phyloP scores from a whole-genome alignment of 1,140 invertebrate genomes.

The Brachionus paranguensis region DNA sequence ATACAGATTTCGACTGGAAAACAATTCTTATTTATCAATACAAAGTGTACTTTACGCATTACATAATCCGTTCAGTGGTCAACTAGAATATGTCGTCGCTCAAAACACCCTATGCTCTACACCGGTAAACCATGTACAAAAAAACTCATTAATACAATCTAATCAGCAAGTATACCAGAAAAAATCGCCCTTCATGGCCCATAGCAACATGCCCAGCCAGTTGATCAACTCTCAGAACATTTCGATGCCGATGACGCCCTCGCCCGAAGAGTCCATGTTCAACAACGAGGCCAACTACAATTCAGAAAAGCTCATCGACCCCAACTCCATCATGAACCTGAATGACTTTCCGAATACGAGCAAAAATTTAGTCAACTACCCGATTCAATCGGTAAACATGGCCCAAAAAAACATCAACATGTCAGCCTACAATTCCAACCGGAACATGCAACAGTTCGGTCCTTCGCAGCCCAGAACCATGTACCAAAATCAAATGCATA shows the following conservation, averaged over 20 bases:
- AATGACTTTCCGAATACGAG: slow-evolving; percentile 5
- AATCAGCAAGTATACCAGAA: neutral
- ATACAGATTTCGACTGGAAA: slow-evolving; percentile 19
- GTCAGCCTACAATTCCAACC: neutral
- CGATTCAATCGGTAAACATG: neutral
- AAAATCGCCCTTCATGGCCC: neutral
- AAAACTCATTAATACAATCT: neutral
- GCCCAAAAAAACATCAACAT: neutral
- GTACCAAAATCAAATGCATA: neutral
- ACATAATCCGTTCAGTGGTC: slow-evolving; percentile 27
- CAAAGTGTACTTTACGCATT: slow-evolving; percentile 28
- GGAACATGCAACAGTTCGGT: neutral
- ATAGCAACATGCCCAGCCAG: neutral
- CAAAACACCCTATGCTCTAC: neutral
- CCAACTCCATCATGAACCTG: neutral
- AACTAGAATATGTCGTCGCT: slow-evolving; percentile 24
- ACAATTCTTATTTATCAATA: neutral
- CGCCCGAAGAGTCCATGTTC: slow-evolving; percentile 1
- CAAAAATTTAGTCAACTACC: neutral
- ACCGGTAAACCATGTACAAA: neutral
- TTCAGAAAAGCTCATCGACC: neutral
- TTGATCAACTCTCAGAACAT: neutral
- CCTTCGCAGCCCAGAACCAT: neutral
- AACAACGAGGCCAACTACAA: neutral
- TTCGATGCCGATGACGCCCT: slow-evolving; percentile 22